Evolutionary conservation across 1,140 invertebrate genomes (phyloP), one percentile per base, ranked within the genome.

Genomic region (Contarinia nasturtii): DNA sequence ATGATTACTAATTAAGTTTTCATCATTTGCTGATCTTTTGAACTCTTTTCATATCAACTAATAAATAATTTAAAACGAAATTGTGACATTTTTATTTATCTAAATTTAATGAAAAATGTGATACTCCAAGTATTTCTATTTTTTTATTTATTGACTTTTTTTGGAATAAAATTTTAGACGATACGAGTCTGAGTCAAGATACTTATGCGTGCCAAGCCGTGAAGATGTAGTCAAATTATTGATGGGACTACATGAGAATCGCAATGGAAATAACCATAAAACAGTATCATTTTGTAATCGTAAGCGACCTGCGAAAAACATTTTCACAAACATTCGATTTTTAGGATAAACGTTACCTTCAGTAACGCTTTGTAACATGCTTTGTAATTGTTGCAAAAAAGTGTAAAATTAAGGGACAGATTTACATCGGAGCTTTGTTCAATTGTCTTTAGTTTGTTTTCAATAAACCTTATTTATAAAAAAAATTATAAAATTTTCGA

Each of bases 261-360:
- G 68, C 19, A 66, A 67, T 45, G 74, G 72, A 0, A 71, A 70
- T 48, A 64, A 69, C 34, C 64, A 67, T 27, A 63, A 66, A 50
- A 67, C 66, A n/a, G 65, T 77, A 0, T 67, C 71, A 50, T 76
- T 76, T 56, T 77, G 75, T 53, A 76, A 76, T 55, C 61, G 74
- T 33, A 69, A 67, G 48, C 64, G 74, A 50, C 71, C 72, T 0
- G 72, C 74, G 15, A 64, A 65, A 44, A 60, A 68, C 8, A 67
- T 77, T 14, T 74, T 74, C 52, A 75, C 73, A 48, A 76, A 75
- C 54, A 75, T 77, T 48, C 67, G 73, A n/a, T 76, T 76, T 54
- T 55, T 76, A 40, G 74, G 74, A 47, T 64, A 62, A 54, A 33
- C 8, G 34, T n/a, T n/a, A n/a, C n/a, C n/a, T 38, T 12, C 37